Evolutionary conservation across 2,888 invertebrate species (phyloP), one percentile per base, ranked within the genome.

Genomic region (Epirrhoe alternata): DNA sequence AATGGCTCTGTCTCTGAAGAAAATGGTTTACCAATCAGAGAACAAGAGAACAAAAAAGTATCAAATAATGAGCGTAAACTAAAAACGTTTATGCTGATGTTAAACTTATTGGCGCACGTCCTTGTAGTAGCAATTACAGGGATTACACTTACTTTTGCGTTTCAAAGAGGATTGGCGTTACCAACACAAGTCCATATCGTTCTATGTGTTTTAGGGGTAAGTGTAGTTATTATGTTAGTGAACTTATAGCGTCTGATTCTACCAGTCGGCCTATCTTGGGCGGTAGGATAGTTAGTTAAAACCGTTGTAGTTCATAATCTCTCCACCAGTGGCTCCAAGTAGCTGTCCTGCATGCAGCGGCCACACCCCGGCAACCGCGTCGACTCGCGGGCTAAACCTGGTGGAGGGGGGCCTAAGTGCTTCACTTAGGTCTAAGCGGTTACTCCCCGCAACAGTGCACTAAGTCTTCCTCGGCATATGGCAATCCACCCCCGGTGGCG

Each of bases 141-240:
- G 6, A 69, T 80, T 24, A 62, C 75, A 4, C 14, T 85, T 4
- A 35, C 85, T 31, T 88, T 79, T 61, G 71, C 83, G 0, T 80
- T 87, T 30, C 75, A 80, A 62, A 72, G 70, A 70, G 84, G 83
- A 42, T 38, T 83, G n/a, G 83, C 86, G 2, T 45, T 85, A 61
- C 71, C 79, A 6, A 86, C 85, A 30, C 73, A 76, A 24, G 66
- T 81, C 33, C 89, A 89, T 65, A 81, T 88, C 38, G 68, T 86
- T 6, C 68, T 88, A 14, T 89, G 88, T 75, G 86, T 88, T n/a
- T 69, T 83, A 64, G 89, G 88, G 76, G 89, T 89, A 78, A 87
- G 88, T 83, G 33, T 10, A 54, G n/a, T 33, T 47, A 17, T 51
- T 17, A 14, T 10, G n/a, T 33, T 62, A n/a, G n/a, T n/a, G n/a